These are phyloP conservation scores for Podocnemis expansa DNA, from an alignment of 2,113 vertebrate genomes.

Conservation along the genomic window DNA sequence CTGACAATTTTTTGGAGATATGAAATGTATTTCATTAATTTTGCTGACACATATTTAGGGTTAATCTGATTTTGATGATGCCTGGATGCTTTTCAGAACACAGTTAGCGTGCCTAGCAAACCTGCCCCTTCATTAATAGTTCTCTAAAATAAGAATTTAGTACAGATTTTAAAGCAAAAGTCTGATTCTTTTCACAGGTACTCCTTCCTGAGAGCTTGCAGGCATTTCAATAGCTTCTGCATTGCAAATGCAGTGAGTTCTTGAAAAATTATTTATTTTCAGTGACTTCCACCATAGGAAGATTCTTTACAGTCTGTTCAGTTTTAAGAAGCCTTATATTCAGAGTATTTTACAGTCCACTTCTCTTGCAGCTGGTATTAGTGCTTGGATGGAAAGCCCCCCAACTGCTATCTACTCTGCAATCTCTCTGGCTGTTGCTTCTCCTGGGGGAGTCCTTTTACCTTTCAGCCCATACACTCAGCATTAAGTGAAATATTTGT, in stretches of 20 bases:
- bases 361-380: slow-evolving; percentile 26
- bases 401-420: not conserved
- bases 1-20: not conserved
- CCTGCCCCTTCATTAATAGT: slow-evolving; percentile 58
- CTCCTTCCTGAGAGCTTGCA: slow-evolving; percentile 35
- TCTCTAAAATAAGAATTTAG: slow-evolving; percentile 53
- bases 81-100: not conserved
- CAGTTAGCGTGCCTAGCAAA: not conserved
- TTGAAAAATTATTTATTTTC: slow-evolving; percentile 28
- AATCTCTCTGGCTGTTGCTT: not conserved
- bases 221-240: slow-evolving; percentile 4
- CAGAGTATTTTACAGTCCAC: slow-evolving; percentile 26
- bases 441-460: not conserved
- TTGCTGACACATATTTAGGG: not conserved
- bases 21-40: slow-evolving; percentile 15
- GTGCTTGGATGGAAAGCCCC: slow-evolving; percentile 29
- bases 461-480: slow-evolving; percentile 3
- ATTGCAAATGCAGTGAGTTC: slow-evolving; percentile 34
- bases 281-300: not conserved
- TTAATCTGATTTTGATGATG: slow-evolving; percentile 39
- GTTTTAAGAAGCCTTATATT: slow-evolving; percentile 1
- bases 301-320: not conserved
- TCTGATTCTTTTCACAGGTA: slow-evolving; percentile 44
- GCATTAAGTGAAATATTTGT: slow-evolving; percentile 40
- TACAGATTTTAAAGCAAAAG: slow-evolving; percentile 35